These are phyloP conservation scores for Dicerorhinus sumatrensis DNA, from an alignment of 2,113 vertebrate genomes.

Conservation along the genomic window DNA sequence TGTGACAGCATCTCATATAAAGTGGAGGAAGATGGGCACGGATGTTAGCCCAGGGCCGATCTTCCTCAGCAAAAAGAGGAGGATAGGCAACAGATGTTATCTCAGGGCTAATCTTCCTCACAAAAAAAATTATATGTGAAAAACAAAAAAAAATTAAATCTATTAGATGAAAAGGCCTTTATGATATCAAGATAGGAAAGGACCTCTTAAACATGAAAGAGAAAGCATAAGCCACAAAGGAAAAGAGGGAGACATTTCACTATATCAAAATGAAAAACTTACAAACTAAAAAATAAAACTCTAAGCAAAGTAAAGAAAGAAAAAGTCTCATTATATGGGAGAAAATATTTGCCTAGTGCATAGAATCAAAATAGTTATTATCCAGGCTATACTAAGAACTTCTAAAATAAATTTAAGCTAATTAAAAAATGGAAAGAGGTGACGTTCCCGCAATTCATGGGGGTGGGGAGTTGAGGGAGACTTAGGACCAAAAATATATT, in stretches of 20 bases:
- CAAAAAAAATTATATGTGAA: not conserved
- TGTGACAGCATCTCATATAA: too few species aligned
- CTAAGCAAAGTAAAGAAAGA: not conserved
- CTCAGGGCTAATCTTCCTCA: too few species aligned
- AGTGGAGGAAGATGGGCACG: too few species aligned
- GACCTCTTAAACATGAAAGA: not conserved
- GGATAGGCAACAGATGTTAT: too few species aligned
- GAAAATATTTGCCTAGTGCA: not conserved
- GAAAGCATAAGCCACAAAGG: not conserved
- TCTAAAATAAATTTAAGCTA: not conserved
- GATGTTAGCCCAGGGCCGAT: too few species aligned
- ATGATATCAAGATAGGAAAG: not conserved
- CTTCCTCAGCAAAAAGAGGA: too few species aligned
- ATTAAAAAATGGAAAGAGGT: not conserved
- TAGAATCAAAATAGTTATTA: not conserved
- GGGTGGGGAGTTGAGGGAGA: not conserved
- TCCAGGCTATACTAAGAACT: not conserved
- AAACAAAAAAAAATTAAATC: not conserved
- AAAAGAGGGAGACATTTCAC: not conserved
- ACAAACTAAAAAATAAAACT: not conserved
- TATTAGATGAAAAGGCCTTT: not conserved
- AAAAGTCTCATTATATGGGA: not conserved
- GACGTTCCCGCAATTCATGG: not conserved
- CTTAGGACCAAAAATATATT: not conserved
- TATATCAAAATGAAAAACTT: not conserved